Conservation (phyloP, 2,888 invertebrate genomes). For the Metopia argyrocephala region DNA sequence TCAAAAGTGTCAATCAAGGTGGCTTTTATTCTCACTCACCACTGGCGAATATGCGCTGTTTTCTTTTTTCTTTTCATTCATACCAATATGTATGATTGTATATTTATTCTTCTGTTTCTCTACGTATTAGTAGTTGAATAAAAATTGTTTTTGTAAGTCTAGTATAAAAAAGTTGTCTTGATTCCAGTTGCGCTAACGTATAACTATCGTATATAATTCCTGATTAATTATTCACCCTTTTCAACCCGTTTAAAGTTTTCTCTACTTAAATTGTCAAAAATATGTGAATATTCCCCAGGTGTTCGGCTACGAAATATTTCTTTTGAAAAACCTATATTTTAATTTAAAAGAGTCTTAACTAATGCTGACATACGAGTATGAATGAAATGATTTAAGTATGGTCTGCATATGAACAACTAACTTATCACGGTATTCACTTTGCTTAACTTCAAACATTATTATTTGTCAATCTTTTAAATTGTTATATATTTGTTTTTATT, state of each 20-base stretch:
- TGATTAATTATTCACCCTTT: slow-evolving; percentile 61
- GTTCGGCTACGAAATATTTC: slow-evolving; percentile 30
- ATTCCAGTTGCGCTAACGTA: slow-evolving; percentile 6
- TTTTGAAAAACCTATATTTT: neutral
- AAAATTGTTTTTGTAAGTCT: neutral
- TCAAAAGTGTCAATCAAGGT: slow-evolving; percentile 75
- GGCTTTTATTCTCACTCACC: slow-evolving; percentile 61
- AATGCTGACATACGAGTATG: neutral
- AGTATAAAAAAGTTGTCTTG: neutral
- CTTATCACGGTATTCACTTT: no score
- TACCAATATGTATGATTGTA: no score
- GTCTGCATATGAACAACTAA: neutral
- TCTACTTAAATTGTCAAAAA: slow-evolving; percentile 1
- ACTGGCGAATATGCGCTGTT: slow-evolving; percentile 33
- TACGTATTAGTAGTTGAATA: slow-evolving; percentile 1
- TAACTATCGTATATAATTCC: slow-evolving; percentile 12
- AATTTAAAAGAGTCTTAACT: neutral
- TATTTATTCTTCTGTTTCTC: neutral
- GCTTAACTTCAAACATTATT: no score
- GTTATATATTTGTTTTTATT: no score
- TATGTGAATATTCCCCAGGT: slow-evolving; percentile 40
- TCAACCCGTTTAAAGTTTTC: slow-evolving; percentile 56
- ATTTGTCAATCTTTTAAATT: no score
- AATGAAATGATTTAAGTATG: neutral
- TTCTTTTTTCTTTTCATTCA: slow-evolving; percentile 9